These are phyloP conservation scores for Heliangelus exortis DNA, from an alignment of 2,797 vertebrate genomes.

Conservation along the genomic window DNA sequence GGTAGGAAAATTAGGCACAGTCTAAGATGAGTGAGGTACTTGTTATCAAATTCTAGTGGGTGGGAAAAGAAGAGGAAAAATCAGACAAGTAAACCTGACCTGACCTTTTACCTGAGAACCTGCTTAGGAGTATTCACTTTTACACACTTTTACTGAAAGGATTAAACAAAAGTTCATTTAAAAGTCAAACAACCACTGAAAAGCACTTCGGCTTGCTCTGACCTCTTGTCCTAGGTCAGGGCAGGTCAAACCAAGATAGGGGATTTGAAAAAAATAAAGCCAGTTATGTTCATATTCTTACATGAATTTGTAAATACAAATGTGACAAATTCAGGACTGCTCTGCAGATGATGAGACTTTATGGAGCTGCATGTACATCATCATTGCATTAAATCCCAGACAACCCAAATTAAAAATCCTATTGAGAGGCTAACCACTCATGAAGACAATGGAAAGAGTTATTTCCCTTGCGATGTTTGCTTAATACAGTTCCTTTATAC, in stretches of 20 bases:
- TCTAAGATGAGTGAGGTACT: background rate
- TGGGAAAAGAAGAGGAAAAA: slow-evolving; percentile 30
- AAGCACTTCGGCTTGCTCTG: slow-evolving; percentile 11
- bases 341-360: background rate
- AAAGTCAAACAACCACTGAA: slow-evolving; percentile 51
- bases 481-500: background rate
- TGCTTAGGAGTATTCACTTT: slow-evolving; percentile 50
- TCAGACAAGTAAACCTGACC: slow-evolving; percentile 33
- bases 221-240: slow-evolving; percentile 35
- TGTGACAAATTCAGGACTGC: background rate
- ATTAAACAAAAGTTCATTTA: slow-evolving; percentile 60
- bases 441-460: background rate
- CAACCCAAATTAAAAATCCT: background rate
- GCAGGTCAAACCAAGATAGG: slow-evolving; percentile 50
- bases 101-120: slow-evolving; percentile 55
- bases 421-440: background rate
- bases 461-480: background rate
- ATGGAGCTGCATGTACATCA: background rate
- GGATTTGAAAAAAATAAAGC: background rate
- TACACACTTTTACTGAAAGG: slow-evolving; percentile 64
- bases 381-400: background rate
- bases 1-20: background rate
- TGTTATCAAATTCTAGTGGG: background rate
- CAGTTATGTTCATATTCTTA: background rate
- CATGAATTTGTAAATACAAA: background rate